Percentiles rank a stretch among this genome's conserved stretches.
Evolutionary conservation across 1,140 invertebrate species (phyloP).

Genomic region (Coboldia fuscipes): DNA sequence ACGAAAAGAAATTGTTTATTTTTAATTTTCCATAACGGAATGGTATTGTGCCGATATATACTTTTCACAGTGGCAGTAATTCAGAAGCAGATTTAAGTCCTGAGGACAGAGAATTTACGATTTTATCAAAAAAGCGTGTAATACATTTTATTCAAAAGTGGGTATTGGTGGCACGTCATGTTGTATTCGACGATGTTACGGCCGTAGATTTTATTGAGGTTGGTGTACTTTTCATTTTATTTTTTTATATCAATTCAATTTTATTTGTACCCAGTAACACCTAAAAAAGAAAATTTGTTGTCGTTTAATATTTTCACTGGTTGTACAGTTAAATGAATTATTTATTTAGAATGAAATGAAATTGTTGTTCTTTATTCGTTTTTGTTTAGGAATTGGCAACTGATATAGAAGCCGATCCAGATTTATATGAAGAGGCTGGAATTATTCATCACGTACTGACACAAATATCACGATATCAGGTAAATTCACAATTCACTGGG

Average conservation of each 20-base stretch:
- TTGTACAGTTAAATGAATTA: too few species aligned
- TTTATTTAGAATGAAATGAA: neutral
- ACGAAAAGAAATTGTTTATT: too few species aligned
- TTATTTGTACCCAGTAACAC: too few species aligned
- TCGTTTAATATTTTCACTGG: too few species aligned
- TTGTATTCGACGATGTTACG: slow-evolving; percentile 50
- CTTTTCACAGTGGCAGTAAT: slow-evolving; percentile 19
- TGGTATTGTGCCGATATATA: slow-evolving; percentile 5
- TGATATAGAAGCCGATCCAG: slow-evolving; percentile 41
- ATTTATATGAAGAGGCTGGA: slow-evolving; percentile 36
- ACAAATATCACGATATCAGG: slow-evolving; percentile 28
- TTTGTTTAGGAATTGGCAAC: slow-evolving; percentile 39
- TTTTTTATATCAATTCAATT: too few species aligned
- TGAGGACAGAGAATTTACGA: slow-evolving; percentile 46
- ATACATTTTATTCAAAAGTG: slow-evolving; percentile 62
- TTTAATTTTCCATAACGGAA: neutral
- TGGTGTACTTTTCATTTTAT: slow-evolving; percentile 19
- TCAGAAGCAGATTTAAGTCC: slow-evolving; percentile 11
- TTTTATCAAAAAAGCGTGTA: slow-evolving; percentile 52
- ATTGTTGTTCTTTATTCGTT: neutral
- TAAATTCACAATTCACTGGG: too few species aligned
- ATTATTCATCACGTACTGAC: slow-evolving; percentile 44
- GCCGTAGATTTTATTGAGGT: slow-evolving; percentile 48
- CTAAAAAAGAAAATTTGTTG: too few species aligned
- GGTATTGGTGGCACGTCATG: slow-evolving; percentile 45